Conservation (phyloP, 2,113 vertebrate species). For the Camelus dromedarius region DNA sequence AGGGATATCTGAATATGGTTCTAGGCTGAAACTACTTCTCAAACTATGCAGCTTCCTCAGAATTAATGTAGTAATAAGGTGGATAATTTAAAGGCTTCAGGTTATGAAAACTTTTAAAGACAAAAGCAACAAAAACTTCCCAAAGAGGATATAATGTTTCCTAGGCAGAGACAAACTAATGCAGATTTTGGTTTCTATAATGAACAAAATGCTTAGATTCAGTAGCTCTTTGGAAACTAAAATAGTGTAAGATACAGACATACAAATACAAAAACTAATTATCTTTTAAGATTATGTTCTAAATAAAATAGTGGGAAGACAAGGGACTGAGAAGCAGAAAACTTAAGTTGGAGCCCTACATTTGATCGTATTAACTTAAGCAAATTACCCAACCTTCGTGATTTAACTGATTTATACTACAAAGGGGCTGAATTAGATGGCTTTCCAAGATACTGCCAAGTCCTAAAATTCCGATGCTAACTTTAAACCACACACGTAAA, state of each 20-base stretch:
- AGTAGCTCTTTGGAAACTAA: conserved; percentile 37
- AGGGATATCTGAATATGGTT: not conserved
- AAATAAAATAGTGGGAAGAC: conserved; percentile 32
- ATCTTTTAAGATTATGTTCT: conserved; percentile 34
- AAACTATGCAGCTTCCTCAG: not conserved
- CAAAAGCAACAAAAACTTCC: conserved; percentile 53
- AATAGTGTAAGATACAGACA: not conserved
- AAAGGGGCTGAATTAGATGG: not conserved
- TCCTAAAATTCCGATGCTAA: conserved; percentile 39
- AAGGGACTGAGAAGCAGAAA: conserved; percentile 58
- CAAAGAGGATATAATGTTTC: not conserved
- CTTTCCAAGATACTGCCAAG: conserved; percentile 45
- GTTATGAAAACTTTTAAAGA: conserved; percentile 40
- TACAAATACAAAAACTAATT: conserved; percentile 48
- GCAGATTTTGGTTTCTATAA: conserved; percentile 19
- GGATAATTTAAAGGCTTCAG: conserved; percentile 14
- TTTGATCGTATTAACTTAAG: not conserved
- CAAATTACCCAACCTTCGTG: not conserved
- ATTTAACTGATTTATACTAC: not conserved
- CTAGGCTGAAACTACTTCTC: not conserved
- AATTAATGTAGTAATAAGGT: not conserved
- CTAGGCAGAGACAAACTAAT: not conserved
- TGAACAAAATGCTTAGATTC: conserved; percentile 45
- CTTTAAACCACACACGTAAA: not conserved
- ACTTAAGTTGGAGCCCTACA: not conserved